Conservation (phyloP, 2,888 invertebrate genomes). For the Neoaliturus tenellus region DNA sequence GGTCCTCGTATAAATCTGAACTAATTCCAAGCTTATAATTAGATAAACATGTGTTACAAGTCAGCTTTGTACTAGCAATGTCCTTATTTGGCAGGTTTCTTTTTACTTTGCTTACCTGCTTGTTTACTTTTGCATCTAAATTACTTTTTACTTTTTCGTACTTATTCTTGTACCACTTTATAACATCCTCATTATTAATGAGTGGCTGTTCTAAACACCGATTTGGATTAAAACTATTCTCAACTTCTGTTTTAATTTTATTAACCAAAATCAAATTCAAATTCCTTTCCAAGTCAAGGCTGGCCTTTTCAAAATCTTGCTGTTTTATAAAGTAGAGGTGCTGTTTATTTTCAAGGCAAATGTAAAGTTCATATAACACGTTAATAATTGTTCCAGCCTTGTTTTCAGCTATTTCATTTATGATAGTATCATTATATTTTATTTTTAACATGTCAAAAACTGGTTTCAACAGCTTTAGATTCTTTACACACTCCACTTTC, state of each 20-base stretch:
- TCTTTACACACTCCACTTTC: slow-evolving; percentile 47
- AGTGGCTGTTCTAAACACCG: slow-evolving; percentile 5
- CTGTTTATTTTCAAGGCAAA: slow-evolving; percentile 59
- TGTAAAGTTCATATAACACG: slow-evolving; percentile 61
- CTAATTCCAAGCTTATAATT: background rate
- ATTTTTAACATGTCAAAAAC: slow-evolving; percentile 61
- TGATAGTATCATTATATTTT: slow-evolving; percentile 44
- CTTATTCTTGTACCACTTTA: slow-evolving; percentile 24
- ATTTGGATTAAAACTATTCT: background rate
- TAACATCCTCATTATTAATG: background rate
- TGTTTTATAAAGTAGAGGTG: slow-evolving; percentile 52
- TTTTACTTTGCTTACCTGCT: background rate
- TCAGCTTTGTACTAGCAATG: too few species aligned
- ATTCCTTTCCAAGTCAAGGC: background rate
- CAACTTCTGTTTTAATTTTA: background rate
- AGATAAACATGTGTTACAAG: background rate
- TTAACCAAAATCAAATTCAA: background rate
- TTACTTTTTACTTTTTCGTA: slow-evolving; percentile 1
- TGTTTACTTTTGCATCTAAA: background rate
- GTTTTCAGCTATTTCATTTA: slow-evolving; percentile 55
- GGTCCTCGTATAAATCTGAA: background rate
- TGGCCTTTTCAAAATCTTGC: slow-evolving; percentile 14
- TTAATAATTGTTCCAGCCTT: slow-evolving; percentile 56
- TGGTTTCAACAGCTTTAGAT: slow-evolving; percentile 58
- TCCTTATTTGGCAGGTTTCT: background rate